Evolutionary conservation across 2,113 vertebrate genomes (phyloP).

Genomic region (Cynopterus brachyotis): DNA sequence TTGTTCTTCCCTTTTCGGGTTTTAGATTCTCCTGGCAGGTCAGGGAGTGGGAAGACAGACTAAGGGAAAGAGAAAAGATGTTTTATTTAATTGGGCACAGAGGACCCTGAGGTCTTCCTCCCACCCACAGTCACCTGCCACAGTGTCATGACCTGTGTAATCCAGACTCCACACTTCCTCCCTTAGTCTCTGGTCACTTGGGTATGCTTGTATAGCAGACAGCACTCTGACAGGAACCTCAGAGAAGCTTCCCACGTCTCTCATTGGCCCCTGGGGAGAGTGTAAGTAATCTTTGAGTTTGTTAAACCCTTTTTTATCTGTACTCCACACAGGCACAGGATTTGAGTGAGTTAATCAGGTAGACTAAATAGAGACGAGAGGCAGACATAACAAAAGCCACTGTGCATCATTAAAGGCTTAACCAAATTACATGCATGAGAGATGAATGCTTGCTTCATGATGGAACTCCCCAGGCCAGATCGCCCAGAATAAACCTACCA

Average conservation of each 20-base stretch:
- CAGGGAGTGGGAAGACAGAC: not conserved
- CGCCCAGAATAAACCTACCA: slow-evolving; percentile 2
- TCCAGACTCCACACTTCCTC: not conserved
- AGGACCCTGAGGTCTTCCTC: not conserved
- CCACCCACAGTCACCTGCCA: rapidly evolving
- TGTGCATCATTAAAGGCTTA: slow-evolving; percentile 25
- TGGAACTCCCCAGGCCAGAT: not conserved
- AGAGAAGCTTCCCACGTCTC: not conserved
- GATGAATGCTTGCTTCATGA: not conserved
- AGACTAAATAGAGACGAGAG: slow-evolving; percentile 63
- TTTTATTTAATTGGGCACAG: not conserved
- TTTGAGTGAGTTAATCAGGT: slow-evolving; percentile 1
- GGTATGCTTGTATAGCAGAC: not conserved
- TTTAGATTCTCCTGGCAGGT: not conserved
- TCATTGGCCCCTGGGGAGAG: not conserved
- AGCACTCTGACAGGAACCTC: not conserved
- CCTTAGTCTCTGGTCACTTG: not conserved
- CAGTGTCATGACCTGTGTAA: not conserved
- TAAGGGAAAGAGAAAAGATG: not conserved
- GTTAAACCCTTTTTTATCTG: slow-evolving; percentile 20
- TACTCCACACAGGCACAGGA: not conserved
- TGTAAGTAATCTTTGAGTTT: not conserved
- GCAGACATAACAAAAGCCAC: slow-evolving; percentile 20
- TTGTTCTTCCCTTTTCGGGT: not conserved
- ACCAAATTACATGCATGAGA: slow-evolving; percentile 29